Percentiles rank a stretch among this genome's conserved stretches.
These are phyloP conservation scores for Meghimatium bilineatum DNA, from an alignment of 2,888 invertebrate species.

Conservation along the genomic window DNA sequence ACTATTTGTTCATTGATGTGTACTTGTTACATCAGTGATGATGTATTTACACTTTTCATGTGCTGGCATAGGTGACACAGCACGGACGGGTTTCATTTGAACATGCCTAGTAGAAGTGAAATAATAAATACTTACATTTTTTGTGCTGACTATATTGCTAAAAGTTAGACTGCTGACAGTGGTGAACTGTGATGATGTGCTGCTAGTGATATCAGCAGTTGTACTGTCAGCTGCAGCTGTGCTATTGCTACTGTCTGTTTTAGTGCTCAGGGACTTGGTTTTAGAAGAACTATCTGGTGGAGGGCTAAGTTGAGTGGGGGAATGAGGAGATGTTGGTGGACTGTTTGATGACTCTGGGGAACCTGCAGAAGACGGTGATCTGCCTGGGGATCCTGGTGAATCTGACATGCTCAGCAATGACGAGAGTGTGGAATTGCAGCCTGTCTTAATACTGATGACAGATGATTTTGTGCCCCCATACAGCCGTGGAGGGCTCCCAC, in stretches of 20 bases:
- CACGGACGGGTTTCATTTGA: too few relatives aligned
- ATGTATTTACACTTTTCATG: too few relatives aligned
- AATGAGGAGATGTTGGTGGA: constrained; percentile 47
- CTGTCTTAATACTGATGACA: constrained; percentile 63
- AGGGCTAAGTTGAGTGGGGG: constrained; percentile 37
- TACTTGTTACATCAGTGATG: too few relatives aligned
- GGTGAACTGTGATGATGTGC: constrained; percentile 13
- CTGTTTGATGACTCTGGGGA: constrained; percentile 65
- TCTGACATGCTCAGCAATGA: constrained; percentile 65
- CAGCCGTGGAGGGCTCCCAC: constrained; percentile 65
- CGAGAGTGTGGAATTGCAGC: constrained; percentile 61
- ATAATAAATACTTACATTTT: constrained; percentile 52
- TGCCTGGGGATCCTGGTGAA: constrained; percentile 59
- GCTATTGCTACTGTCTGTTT: neutral
- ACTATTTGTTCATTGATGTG: too few relatives aligned
- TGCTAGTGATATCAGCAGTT: neutral
- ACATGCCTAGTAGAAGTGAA: neutral
- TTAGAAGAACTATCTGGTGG: constrained; percentile 33
- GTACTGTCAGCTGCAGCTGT: neutral
- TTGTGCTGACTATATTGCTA: constrained; percentile 49
- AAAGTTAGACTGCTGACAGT: neutral
- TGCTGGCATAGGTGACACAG: too few relatives aligned
- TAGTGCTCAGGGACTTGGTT: constrained; percentile 21
- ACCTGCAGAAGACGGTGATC: constrained; percentile 34
- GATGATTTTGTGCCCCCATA: constrained; percentile 58